Conservation (phyloP, 2,797 vertebrate genomes). For the Myotis pilosus region DNA sequence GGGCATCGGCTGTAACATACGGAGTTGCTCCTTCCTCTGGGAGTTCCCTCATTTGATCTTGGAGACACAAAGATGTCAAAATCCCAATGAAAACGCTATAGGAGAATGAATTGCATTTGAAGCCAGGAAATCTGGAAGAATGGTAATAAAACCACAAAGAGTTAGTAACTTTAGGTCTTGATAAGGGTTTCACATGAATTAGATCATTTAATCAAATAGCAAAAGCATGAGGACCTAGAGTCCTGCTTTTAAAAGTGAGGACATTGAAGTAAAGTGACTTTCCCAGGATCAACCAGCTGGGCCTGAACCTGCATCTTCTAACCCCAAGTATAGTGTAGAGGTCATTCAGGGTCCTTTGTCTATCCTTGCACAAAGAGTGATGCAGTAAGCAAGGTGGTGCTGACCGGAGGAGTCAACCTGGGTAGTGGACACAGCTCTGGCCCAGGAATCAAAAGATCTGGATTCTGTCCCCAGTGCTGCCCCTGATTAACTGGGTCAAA, state of each 20-base stretch:
- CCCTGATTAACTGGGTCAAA: not conserved
- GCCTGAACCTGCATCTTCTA: not conserved
- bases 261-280: not conserved
- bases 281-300: not conserved
- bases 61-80: not conserved
- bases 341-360: not conserved
- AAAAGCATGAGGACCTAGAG: not conserved
- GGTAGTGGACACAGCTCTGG: not conserved
- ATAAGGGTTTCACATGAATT: not conserved
- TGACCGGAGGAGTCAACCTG: not conserved
- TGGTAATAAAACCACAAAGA: not conserved
- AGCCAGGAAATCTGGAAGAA: not conserved
- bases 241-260: not conserved
- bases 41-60: not conserved
- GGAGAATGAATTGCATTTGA: not conserved
- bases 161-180: not conserved
- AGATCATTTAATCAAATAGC: not conserved
- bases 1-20: not conserved
- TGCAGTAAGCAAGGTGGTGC: not conserved
- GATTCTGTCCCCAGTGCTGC: not conserved
- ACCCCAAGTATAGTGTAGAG: not conserved
- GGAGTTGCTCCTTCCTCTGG: not conserved
- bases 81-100: not conserved
- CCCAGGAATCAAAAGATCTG: not conserved
- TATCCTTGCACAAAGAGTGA: not conserved